These are phyloP conservation scores for Drosophila meridionalis DNA, from an alignment of 2,888 invertebrate species.

Conservation along the genomic window DNA sequence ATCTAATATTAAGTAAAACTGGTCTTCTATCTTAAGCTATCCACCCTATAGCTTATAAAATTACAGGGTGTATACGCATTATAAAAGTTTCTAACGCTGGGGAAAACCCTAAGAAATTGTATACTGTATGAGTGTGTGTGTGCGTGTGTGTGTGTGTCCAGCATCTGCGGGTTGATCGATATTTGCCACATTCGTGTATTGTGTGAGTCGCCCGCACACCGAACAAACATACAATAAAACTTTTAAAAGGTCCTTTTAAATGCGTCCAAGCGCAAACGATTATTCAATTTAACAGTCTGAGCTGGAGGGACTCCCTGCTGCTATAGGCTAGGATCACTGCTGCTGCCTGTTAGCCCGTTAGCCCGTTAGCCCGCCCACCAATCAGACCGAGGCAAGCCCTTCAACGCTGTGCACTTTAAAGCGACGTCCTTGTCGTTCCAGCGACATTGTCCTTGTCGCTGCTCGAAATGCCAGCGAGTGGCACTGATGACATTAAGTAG, in stretches of 20 bases:
- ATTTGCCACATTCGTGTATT: constrained; percentile 50
- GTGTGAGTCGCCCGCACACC: constrained; percentile 26
- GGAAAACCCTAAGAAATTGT: constrained; percentile 48
- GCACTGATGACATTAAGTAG: constrained; percentile 80
- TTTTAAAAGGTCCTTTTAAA: constrained; percentile 74
- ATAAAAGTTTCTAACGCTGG: constrained; percentile 12
- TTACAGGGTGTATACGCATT: constrained; percentile 6
- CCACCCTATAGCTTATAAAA: neutral
- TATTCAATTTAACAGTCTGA: constrained; percentile 73
- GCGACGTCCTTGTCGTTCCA: constrained; percentile 18
- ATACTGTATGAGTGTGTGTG: neutral
- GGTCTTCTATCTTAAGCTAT: neutral
- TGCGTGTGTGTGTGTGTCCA: constrained; percentile 15
- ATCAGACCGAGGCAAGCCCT: constrained; percentile 31
- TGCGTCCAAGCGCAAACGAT: constrained; percentile 76
- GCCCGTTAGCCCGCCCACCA: constrained; percentile 7
- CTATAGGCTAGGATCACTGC: constrained; percentile 40
- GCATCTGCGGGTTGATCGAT: constrained; percentile 59
- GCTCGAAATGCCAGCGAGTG: constrained; percentile 69
- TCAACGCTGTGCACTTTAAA: constrained; percentile 54
- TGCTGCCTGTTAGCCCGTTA: neutral
- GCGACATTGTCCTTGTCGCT: constrained; percentile 63
- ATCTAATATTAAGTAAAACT: too few species aligned
- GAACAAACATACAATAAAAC: constrained; percentile 54
- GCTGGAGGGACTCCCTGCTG: constrained; percentile 1